phyloP scores from a whole-genome alignment of 2,797 vertebrate species.

The Crypturellus tataupa region DNA sequence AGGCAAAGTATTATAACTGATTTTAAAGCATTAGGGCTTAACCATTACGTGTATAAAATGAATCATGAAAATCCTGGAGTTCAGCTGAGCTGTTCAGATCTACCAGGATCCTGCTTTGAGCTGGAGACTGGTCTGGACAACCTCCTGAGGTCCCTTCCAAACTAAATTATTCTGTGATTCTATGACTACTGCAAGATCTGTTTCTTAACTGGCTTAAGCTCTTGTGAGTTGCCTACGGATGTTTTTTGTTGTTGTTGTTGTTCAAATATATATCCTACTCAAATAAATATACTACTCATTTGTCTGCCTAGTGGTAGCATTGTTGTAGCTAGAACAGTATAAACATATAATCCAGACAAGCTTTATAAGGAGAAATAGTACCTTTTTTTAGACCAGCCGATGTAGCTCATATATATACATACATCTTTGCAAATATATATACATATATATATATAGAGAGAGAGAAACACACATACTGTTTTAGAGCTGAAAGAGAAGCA shows the following conservation, averaged over 20 bases:
- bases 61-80: background rate
- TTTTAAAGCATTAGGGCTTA: background rate
- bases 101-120: background rate
- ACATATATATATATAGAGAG: too few species aligned
- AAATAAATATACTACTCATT: background rate
- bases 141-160: background rate
- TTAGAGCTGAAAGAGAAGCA: background rate
- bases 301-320: background rate
- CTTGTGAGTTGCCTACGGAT: background rate
- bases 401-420: background rate
- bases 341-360: background rate
- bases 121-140: background rate
- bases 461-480: background rate
- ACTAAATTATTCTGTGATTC: background rate
- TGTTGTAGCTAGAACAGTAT: background rate
- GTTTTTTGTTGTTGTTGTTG: background rate
- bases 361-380: background rate
- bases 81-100: background rate
- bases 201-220: conserved; percentile 25
- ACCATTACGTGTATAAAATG: background rate
- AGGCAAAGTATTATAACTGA: background rate
- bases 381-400: background rate
- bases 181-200: background rate
- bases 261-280: background rate
- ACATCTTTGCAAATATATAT: too few species aligned